Evolutionary conservation across 1,140 invertebrate species (phyloP), one percentile per base, ranked within the genome.

Genomic region (Drosophila murphyi): DNA sequence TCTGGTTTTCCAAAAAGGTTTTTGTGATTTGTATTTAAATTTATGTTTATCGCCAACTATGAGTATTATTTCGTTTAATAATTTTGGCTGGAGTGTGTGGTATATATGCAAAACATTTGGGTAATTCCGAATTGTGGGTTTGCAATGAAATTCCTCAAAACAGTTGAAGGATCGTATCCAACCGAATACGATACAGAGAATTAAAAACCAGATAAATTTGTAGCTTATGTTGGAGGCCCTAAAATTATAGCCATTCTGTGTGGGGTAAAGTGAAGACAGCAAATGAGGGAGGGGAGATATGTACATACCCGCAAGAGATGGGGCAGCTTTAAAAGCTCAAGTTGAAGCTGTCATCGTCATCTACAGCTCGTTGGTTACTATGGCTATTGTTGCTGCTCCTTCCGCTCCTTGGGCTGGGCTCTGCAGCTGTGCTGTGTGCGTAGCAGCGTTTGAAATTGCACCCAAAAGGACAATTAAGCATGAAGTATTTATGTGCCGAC

Each of bases 391-490:
- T 71, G 39, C 31, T 63, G 59, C 37, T 71, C 1, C 37, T 52
- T 5, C 65, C 63, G 70, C 50, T 81, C 61, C 63, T 67, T 59
- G 20, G 20, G 20, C 20, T 20, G 20, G 20, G 20, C 20, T 20
- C 41, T 80, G 74, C 45, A 20, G 20, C 20, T 20, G 20, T 71
- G 63, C 76, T 88, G 64, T 80, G 81, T 88, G 80, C 80, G 79
- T 82, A 71, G 78, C 79, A 79, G 80, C 86, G 80, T 90, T 87
- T 91, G 88, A 87, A 90, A 90, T 90, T 90, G 86, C 75, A 87
- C 88, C 88, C 88, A 85, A 91, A 88, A 83, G 88, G 75, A 90
- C 87, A 90, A 90, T 90, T 90, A 90, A 91, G 77, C 87, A 88
- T 90, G 82, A 87, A 91, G 80, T 87, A 90, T 90, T 90, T 90